These are phyloP conservation scores for Ectropis crepuscularia DNA, from an alignment of 2,888 invertebrate genomes.

Conservation along the genomic window DNA sequence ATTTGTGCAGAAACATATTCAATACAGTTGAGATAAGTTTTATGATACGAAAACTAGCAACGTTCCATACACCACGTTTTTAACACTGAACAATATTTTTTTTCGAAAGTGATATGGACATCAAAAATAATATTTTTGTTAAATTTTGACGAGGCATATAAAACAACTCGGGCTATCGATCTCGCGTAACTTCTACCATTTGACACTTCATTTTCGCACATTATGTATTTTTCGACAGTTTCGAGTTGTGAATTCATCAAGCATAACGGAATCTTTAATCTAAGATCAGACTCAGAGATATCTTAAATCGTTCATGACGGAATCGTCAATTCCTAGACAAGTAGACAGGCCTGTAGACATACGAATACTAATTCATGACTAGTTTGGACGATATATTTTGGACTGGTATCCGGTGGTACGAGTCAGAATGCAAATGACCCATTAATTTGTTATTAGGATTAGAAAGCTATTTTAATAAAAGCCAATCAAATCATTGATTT, in stretches of 20 bases:
- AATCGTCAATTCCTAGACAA: slow-evolving; percentile 11
- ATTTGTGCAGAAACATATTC: too few species aligned
- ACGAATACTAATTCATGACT: slow-evolving; percentile 15
- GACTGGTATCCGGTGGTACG: slow-evolving; percentile 21
- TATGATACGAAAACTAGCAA: too few species aligned
- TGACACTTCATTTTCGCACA: too few species aligned
- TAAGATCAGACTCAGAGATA: slow-evolving; percentile 1
- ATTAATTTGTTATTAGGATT: slow-evolving; percentile 15
- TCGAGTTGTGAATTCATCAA: not conserved
- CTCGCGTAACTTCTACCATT: too few species aligned
- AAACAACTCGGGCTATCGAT: too few species aligned
- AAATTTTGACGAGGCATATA: too few species aligned
- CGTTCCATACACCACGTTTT: too few species aligned
- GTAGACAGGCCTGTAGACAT: not conserved
- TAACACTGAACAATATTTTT: too few species aligned
- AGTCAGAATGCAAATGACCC: slow-evolving; percentile 22
- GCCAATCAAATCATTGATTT: not conserved
- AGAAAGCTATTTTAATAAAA: slow-evolving; percentile 11
- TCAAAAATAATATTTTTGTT: too few species aligned
- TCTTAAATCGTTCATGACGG: slow-evolving; percentile 7
- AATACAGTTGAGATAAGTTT: too few species aligned
- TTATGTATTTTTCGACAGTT: not conserved
- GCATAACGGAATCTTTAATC: not conserved
- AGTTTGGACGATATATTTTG: slow-evolving; percentile 25
- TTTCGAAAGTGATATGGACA: too few species aligned